Evolutionary conservation across 2,113 vertebrate species (phyloP).

Genomic region (Circaetus gallicus): DNA sequence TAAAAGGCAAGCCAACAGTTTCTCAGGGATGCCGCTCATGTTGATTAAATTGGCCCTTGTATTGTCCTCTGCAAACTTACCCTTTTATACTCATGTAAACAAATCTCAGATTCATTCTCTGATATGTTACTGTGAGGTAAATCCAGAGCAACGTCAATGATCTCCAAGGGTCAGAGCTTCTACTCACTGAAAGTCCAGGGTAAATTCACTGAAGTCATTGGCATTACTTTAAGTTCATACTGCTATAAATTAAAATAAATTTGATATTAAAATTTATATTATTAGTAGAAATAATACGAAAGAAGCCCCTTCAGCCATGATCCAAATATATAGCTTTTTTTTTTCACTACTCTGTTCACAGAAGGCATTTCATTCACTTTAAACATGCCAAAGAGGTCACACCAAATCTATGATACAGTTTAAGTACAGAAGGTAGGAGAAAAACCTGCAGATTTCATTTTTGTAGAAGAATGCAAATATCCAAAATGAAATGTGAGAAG

Average conservation of each 20-base stretch:
- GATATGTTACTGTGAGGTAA: not conserved
- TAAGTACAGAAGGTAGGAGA: not conserved
- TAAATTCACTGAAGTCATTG: not conserved
- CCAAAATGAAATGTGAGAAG: not conserved
- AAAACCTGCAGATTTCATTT: not conserved
- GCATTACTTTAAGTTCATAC: not conserved
- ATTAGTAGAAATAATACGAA: not conserved
- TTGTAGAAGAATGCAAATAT: not conserved
- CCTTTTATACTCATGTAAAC: not conserved
- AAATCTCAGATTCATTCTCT: not conserved
- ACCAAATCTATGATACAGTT: not conserved
- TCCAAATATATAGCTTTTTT: not conserved
- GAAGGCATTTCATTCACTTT: not conserved
- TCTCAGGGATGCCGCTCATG: not conserved
- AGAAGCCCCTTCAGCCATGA: not conserved
- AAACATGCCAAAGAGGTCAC: not conserved
- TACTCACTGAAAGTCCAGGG: not conserved
- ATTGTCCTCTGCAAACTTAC: not conserved
- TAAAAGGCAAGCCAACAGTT: not conserved
- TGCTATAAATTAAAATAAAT: not conserved
- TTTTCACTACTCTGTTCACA: not conserved
- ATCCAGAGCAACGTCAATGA: not conserved
- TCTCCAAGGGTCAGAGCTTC: not conserved
- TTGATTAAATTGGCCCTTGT: not conserved
- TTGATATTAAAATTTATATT: not conserved